Evolutionary conservation across 2,888 invertebrate genomes (phyloP).

Genomic region (Spilarctia lutea): DNA sequence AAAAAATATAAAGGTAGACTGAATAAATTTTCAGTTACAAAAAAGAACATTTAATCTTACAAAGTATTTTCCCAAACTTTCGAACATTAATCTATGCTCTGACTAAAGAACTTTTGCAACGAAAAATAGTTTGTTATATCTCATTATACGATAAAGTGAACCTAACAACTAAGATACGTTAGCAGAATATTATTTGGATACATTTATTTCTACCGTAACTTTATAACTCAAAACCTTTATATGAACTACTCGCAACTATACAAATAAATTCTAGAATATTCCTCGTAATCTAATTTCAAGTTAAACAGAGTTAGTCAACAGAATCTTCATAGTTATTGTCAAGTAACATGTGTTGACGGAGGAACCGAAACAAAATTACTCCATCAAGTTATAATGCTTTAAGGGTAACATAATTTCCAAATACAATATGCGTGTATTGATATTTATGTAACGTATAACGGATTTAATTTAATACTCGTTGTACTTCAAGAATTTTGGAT

Average conservation of each 20-base stretch:
- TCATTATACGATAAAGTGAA: background rate
- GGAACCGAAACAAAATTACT: constrained; percentile 14
- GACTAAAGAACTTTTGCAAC: background rate
- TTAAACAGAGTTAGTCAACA: constrained; percentile 47
- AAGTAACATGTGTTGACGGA: constrained; percentile 13
- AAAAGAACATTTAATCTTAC: background rate
- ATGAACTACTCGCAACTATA: background rate
- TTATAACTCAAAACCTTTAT: background rate
- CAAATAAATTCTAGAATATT: constrained; percentile 19
- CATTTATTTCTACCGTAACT: background rate
- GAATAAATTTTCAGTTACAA: background rate
- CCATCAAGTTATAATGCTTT: constrained; percentile 7
- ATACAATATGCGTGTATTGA: background rate
- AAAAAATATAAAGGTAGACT: background rate
- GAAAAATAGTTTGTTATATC: background rate
- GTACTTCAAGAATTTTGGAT: background rate
- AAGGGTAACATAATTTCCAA: background rate
- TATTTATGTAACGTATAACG: background rate
- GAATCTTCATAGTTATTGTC: constrained; percentile 42
- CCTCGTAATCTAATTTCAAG: constrained; percentile 52
- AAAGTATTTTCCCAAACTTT: background rate
- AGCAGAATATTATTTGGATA: background rate
- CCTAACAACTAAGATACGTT: background rate
- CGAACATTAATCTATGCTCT: background rate
- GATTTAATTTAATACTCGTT: background rate